Evolutionary conservation across 2,113 vertebrate genomes (phyloP).

Genomic region (Uropsilus gracilis): DNA sequence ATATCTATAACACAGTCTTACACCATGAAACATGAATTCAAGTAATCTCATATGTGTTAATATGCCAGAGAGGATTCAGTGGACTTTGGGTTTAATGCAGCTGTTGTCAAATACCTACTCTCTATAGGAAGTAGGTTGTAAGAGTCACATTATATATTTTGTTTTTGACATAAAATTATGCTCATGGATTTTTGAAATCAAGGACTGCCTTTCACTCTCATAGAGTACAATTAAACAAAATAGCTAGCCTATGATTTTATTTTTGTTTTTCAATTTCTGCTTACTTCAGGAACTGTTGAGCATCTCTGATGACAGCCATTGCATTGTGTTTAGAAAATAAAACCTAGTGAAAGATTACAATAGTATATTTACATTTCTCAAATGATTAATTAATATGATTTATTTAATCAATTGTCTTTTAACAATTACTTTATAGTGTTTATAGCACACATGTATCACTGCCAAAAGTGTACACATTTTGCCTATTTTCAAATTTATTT

Average conservation of each 20-base stretch:
- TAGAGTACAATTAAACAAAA: too few species aligned
- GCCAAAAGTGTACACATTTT: neutral
- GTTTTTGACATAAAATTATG: too few species aligned
- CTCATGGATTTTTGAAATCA: neutral
- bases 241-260: too few species aligned
- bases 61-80: neutral
- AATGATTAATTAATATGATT: neutral
- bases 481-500: too few species aligned
- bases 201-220: neutral
- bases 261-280: neutral
- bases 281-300: neutral
- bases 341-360: neutral
- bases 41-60: neutral
- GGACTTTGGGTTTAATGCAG: neutral
- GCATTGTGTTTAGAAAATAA: neutral
- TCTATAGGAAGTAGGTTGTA: neutral
- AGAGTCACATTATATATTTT: neutral
- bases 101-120: neutral
- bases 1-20: too few species aligned
- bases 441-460: neutral
- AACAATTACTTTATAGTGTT: neutral
- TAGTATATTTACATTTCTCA: neutral
- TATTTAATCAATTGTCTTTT: neutral
- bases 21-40: neutral
- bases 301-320: neutral